Percentiles rank a stretch among this genome's conserved stretches.
phyloP scores from a whole-genome alignment of 2,888 invertebrate species.

The Eristalis pertinax region DNA sequence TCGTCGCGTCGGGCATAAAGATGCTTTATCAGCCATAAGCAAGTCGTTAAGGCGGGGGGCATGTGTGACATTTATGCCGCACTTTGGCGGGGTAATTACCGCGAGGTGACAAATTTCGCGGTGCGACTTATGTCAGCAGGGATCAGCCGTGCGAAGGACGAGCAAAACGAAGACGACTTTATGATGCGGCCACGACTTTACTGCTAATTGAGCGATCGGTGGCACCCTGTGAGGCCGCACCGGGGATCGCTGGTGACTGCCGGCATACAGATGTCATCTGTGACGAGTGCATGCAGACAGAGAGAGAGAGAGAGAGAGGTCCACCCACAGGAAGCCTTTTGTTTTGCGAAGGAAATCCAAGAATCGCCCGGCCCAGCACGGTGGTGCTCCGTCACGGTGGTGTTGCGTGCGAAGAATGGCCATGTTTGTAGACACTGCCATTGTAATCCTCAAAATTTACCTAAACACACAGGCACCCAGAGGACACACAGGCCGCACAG shows the following conservation, averaged over 20 bases:
- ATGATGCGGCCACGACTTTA: slow-evolving; percentile 15
- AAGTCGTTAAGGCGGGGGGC: slow-evolving; percentile 18
- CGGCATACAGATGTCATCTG: slow-evolving; percentile 59
- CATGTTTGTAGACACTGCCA: slow-evolving; percentile 67
- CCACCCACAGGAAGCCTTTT: slow-evolving; percentile 51
- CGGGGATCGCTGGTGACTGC: slow-evolving; percentile 17
- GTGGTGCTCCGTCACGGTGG: slow-evolving; percentile 1
- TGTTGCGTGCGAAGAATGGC: slow-evolving; percentile 33
- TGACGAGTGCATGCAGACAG: slow-evolving; percentile 34
- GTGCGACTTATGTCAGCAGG: slow-evolving; percentile 3
- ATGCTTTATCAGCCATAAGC: slow-evolving; percentile 44
- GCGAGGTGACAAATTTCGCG: slow-evolving; percentile 23
- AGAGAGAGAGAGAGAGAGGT: not conserved
- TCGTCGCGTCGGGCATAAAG: slow-evolving; percentile 10
- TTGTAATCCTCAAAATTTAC: slow-evolving; percentile 70
- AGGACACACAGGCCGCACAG: not conserved
- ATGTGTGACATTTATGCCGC: slow-evolving; percentile 34
- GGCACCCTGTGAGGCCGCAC: not conserved
- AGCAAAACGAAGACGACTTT: slow-evolving; percentile 14
- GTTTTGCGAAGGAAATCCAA: slow-evolving; percentile 51
- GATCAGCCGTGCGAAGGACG: not conserved
- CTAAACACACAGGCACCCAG: slow-evolving; percentile 49
- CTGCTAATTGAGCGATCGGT: slow-evolving; percentile 54
- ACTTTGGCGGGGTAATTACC: slow-evolving; percentile 23
- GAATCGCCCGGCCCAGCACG: slow-evolving; percentile 65